Evolutionary conservation across 1,140 invertebrate species (phyloP).

Genomic region (Zaprionus capensis): DNA sequence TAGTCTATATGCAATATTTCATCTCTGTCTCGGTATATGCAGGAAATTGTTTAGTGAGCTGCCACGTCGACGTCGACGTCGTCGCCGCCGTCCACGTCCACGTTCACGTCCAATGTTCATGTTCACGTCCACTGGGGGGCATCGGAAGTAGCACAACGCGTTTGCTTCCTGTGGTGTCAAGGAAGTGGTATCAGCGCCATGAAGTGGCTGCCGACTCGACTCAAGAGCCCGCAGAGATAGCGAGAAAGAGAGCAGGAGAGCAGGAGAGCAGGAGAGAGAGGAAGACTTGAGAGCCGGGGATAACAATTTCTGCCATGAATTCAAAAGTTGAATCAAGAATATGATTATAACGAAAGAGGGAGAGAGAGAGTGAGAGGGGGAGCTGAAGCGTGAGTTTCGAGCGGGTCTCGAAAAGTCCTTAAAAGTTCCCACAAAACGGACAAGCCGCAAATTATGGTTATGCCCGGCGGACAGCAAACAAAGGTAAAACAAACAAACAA

Average conservation of each 20-base stretch:
- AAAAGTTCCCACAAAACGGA: constrained; percentile 8
- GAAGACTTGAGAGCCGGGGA: background rate
- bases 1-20: constrained; percentile 4
- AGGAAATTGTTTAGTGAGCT: constrained; percentile 80
- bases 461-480: constrained; percentile 1
- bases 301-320: constrained; percentile 25
- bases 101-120: background rate
- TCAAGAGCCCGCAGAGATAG: constrained; percentile 1
- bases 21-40: constrained; percentile 49
- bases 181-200: constrained; percentile 57
- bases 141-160: constrained; percentile 71
- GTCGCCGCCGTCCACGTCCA: background rate
- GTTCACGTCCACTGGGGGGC: constrained; percentile 23
- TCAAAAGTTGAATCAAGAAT: constrained; percentile 18
- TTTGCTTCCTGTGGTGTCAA: constrained; percentile 67
- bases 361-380: background rate
- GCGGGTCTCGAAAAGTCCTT: background rate
- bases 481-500: constrained; percentile 1
- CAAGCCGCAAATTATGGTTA: constrained; percentile 7
- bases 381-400: background rate
- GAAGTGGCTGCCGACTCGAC: constrained; percentile 40
- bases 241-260: background rate
- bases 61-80: constrained; percentile 3
- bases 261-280: background rate
- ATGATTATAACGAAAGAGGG: background rate